Evolutionary conservation across 2,113 vertebrate species (phyloP).

Genomic region (Burhinus oedicnemus): DNA sequence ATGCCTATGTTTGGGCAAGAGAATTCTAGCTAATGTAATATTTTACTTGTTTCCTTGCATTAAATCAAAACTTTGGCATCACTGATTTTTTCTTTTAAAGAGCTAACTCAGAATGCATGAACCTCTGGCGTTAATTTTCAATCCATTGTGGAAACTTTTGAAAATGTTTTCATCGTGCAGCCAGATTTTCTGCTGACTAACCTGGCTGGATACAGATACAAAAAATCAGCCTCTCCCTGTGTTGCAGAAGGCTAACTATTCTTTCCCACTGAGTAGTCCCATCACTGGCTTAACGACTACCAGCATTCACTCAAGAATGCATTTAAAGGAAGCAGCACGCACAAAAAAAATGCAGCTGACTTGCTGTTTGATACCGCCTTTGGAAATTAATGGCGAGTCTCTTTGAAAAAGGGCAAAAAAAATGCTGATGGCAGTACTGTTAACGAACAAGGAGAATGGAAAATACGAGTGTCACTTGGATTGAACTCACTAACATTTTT

Average conservation of each 20-base stretch:
- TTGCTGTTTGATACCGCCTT: not conserved
- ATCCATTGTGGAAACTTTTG: not conserved
- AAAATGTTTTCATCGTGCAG: not conserved
- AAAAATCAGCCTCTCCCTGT: not conserved
- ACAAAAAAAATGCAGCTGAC: not conserved
- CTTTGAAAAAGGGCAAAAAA: not conserved
- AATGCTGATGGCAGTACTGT: not conserved
- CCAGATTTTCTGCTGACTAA: conserved; percentile 14
- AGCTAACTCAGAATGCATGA: not conserved
- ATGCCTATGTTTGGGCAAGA: not conserved
- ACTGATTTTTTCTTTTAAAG: not conserved
- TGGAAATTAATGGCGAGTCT: not conserved
- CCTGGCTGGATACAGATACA: not conserved
- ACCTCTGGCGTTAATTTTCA: not conserved
- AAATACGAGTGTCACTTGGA: not conserved
- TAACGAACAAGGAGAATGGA: conserved; percentile 8
- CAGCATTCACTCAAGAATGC: not conserved
- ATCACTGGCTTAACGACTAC: not conserved
- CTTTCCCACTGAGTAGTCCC: not conserved
- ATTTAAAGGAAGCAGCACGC: not conserved
- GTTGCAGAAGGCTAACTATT: not conserved
- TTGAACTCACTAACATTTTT: conserved; percentile 20
- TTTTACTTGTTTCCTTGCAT: not conserved
- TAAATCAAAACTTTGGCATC: conserved; percentile 1
- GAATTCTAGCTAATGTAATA: not conserved